Conservation (phyloP, 2,113 vertebrate genomes). For the Ia io region DNA sequence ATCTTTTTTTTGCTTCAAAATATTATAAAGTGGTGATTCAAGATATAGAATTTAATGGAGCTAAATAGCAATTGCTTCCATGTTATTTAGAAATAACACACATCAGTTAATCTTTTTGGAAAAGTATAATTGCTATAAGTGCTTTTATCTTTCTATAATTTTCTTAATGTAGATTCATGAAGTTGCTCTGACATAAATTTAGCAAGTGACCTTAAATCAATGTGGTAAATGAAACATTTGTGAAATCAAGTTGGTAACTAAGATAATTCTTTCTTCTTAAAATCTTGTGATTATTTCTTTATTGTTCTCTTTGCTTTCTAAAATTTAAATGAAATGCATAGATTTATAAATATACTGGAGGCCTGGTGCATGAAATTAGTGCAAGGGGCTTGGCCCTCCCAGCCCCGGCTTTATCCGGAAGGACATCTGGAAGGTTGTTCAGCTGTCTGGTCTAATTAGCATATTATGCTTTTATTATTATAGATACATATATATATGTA, state of each 20-base stretch:
- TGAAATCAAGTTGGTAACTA: neutral
- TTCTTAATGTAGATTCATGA: neutral
- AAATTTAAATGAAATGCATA: neutral
- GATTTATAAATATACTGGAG: neutral
- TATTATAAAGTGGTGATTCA: slow-evolving; percentile 40
- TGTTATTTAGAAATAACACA: slow-evolving; percentile 39
- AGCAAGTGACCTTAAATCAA: slow-evolving; percentile 16
- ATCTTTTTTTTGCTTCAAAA: slow-evolving; percentile 30
- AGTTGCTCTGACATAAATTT: slow-evolving; percentile 7
- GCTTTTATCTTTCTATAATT: neutral
- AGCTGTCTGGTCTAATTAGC: no score
- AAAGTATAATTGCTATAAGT: neutral
- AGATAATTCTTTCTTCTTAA: neutral
- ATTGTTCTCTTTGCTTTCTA: neutral
- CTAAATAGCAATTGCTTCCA: neutral
- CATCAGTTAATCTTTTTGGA: neutral
- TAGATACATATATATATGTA: neutral
- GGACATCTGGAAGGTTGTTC: no score
- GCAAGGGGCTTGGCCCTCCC: no score
- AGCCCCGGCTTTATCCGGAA: no score
- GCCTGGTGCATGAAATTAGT: no score
- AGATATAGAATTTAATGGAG: slow-evolving; percentile 9
- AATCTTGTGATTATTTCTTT: neutral
- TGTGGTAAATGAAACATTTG: neutral
- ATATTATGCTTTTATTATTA: no score